Evolutionary conservation across 2,888 invertebrate genomes (phyloP), one percentile per base, ranked within the genome.

Genomic region (Agrotis puta): DNA sequence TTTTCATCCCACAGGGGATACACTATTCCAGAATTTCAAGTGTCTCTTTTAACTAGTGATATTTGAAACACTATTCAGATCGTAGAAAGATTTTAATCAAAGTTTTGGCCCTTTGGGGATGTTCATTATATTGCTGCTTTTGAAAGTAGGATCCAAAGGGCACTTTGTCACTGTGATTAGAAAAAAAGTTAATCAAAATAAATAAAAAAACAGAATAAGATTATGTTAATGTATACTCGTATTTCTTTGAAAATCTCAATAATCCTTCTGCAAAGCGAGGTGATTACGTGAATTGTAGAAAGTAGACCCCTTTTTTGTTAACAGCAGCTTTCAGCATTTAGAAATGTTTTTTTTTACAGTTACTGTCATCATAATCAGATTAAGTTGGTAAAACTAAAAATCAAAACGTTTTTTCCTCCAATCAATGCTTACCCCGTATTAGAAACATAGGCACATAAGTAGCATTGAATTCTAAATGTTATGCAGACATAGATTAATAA

Each of bases 21-120:
- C 39, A 75, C 66, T 74, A 66, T 67, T 63, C 53, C 54, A 47
- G 54, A 77, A 70, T 72, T 72, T 64, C 65, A 70, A 82, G 62
- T 27, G 27, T 48, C 58, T 77, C 53, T 70, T 74, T 54, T 77
- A 64, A 59, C 24, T 72, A 66, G 61, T 68, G 51, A 70, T 58
- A 67, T 69, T 71, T 77, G 70, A 77, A 70, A 64, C 27, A 68
- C 50, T 72, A 64, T 74, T 75, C 51, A 71, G 56, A 50, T 61
- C 14, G 43, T 53, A 47, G 43, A 59, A 70, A 58, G 18, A 70
- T 58, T 70, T 66, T 45, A 51, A 63, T 69, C 39, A 69, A 63
- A 75, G 27, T 33, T 24, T 61, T 24, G 45, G 53, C 18, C 16
- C 43, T 53, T 68, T 58, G 75, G 43, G 47, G 39, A 13, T 57